phyloP scores from a whole-genome alignment of 2,888 invertebrate genomes.

The Flabesymbios commensalis region DNA sequence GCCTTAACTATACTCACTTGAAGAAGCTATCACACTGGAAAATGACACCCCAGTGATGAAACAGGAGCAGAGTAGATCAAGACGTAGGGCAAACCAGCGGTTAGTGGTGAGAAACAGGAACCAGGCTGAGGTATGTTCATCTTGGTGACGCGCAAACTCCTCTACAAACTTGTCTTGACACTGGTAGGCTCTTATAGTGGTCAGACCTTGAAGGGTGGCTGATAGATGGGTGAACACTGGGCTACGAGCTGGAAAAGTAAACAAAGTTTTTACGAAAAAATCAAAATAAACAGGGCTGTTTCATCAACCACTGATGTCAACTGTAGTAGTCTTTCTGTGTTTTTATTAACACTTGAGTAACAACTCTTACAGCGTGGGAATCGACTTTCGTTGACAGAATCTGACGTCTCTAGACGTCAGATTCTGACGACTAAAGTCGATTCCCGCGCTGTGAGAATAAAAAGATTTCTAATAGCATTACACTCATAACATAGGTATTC shows the following conservation, averaged over 20 bases:
- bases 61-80: slow-evolving; percentile 84
- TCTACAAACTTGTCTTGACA: slow-evolving; percentile 76
- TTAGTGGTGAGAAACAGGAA: slow-evolving; percentile 86
- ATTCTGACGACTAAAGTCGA: too few species aligned
- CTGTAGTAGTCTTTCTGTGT: too few species aligned
- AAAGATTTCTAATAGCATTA: too few species aligned
- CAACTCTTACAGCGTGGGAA: too few species aligned
- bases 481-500: too few species aligned
- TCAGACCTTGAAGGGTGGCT: slow-evolving; percentile 84
- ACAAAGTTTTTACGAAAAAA: not conserved
- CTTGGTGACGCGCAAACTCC: slow-evolving; percentile 62
- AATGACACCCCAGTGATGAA: slow-evolving; percentile 86
- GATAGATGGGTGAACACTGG: slow-evolving; percentile 94
- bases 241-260: slow-evolving; percentile 73
- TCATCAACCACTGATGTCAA: too few species aligned
- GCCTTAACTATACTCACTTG: slow-evolving; percentile 57
- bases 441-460: too few species aligned
- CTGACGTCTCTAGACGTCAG: too few species aligned
- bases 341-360: too few species aligned
- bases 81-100: slow-evolving; percentile 90
- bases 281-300: not conserved
- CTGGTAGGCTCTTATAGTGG: slow-evolving; percentile 87
- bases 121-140: slow-evolving; percentile 88
- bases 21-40: slow-evolving; percentile 77
- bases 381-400: too few species aligned